Evolutionary conservation across 2,888 invertebrate genomes (phyloP).

Genomic region (Cerastis rubricosa): DNA sequence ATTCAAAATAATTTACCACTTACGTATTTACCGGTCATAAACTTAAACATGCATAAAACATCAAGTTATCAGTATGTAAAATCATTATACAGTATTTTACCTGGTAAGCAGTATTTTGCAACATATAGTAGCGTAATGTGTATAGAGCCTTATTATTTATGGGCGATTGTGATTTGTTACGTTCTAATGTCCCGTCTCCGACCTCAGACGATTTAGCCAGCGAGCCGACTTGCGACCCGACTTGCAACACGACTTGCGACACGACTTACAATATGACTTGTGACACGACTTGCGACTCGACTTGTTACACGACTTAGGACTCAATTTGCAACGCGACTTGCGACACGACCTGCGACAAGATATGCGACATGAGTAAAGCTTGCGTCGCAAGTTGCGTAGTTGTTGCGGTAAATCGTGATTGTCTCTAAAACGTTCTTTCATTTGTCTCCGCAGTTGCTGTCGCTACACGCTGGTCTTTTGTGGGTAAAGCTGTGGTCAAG

Average conservation of each 20-base stretch:
- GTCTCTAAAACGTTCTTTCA: background rate
- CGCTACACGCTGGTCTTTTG: background rate
- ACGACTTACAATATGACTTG: background rate
- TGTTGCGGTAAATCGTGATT: background rate
- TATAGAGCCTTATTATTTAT: constrained; percentile 38
- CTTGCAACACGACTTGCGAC: background rate
- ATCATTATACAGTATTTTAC: constrained; percentile 43
- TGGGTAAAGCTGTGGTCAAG: background rate
- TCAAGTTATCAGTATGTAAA: constrained; percentile 35
- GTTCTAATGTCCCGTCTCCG: background rate
- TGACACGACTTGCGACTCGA: background rate
- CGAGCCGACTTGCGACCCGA: background rate
- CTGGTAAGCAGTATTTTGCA: constrained; percentile 19
- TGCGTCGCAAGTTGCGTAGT: background rate
- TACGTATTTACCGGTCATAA: constrained; percentile 16
- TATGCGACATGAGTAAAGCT: background rate
- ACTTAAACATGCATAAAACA: constrained; percentile 44
- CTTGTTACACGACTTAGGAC: background rate
- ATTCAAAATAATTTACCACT: constrained; percentile 17
- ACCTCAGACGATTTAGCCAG: background rate
- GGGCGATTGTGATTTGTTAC: constrained; percentile 19
- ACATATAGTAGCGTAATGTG: constrained; percentile 15
- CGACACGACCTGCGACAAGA: too few relatives aligned
- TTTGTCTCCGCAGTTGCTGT: background rate
- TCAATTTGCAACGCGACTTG: background rate